phyloP scores from a whole-genome alignment of 2,113 vertebrate genomes.

The Proterorhinus semilunaris region DNA sequence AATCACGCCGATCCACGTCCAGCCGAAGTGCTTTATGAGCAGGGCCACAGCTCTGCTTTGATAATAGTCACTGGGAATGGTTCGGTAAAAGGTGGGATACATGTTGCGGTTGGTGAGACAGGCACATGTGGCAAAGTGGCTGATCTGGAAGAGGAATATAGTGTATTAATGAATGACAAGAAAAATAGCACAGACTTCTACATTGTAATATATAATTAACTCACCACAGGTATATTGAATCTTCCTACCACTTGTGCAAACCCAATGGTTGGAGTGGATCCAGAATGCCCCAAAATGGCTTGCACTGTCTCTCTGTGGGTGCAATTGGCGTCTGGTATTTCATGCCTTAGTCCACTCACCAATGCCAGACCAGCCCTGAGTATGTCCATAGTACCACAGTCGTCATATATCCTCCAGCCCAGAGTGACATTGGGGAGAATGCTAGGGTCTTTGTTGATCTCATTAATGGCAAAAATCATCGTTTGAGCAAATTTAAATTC shows the following conservation, averaged over 20 bases:
- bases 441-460: slow-evolving; percentile 70
- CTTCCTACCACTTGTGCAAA: slow-evolving; percentile 65
- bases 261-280: slow-evolving; percentile 76
- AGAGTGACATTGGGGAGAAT: slow-evolving; percentile 68
- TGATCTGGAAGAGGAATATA: slow-evolving; percentile 64
- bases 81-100: slow-evolving; percentile 79
- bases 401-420: slow-evolving; percentile 77
- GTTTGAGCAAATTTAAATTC: slow-evolving; percentile 78
- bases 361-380: slow-evolving; percentile 72
- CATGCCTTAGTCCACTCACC: slow-evolving; percentile 55
- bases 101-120: slow-evolving; percentile 76
- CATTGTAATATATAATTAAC: slow-evolving; percentile 13
- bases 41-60: slow-evolving; percentile 77
- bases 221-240: slow-evolving; percentile 78
- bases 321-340: slow-evolving; percentile 52
- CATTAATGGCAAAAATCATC: slow-evolving; percentile 77
- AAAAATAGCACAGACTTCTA: too few species aligned
- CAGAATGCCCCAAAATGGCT: slow-evolving; percentile 78
- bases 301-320: slow-evolving; percentile 57
- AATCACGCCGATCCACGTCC: slow-evolving; percentile 79
- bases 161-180: too few species aligned
- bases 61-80: slow-evolving; percentile 78
- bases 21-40: slow-evolving; percentile 75
- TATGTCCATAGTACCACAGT: slow-evolving; percentile 75
- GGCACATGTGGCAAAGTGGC: slow-evolving; percentile 79